Evolutionary conservation across 2,113 vertebrate species (phyloP).

Genomic region (Anarhynchus alexandrinus): DNA sequence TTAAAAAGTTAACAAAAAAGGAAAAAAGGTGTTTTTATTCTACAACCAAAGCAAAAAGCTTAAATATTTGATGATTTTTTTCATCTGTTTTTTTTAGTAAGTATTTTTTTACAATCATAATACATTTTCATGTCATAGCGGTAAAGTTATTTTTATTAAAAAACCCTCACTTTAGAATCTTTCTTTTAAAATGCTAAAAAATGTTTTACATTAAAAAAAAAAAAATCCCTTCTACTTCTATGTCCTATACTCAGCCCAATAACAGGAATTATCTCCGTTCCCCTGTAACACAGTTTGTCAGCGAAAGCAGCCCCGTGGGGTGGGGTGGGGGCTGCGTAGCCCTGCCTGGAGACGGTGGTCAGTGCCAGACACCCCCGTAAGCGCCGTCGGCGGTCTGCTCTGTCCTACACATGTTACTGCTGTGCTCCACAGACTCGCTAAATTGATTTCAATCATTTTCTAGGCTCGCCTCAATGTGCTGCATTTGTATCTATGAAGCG

Average conservation of each 20-base stretch:
- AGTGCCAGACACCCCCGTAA: rapidly evolving
- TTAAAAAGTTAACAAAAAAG: neutral
- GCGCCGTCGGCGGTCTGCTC: rapidly evolving
- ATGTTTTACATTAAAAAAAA: neutral
- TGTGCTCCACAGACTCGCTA: neutral
- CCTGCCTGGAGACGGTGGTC: neutral
- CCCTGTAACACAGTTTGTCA: neutral
- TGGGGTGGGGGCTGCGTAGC: rapidly evolving
- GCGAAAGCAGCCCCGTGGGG: rapidly evolving
- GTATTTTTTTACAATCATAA: neutral
- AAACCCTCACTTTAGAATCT: neutral
- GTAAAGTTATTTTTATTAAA: neutral
- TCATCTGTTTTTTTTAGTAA: neutral
- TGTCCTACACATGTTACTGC: neutral
- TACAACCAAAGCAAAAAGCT: neutral
- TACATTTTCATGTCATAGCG: neutral
- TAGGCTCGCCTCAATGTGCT: neutral
- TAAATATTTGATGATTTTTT: neutral
- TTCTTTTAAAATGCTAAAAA: neutral
- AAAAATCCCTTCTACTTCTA: neutral
- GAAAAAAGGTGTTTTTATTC: neutral
- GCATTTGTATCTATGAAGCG: neutral
- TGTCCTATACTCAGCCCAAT: neutral
- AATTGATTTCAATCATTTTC: neutral
- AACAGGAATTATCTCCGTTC: rapidly evolving